A percentile compares a stretch with the other conserved stretches of the same genome.
These are phyloP conservation scores for Dinomys branickii DNA, from an alignment of 2,113 vertebrate species.

Conservation along the genomic window DNA sequence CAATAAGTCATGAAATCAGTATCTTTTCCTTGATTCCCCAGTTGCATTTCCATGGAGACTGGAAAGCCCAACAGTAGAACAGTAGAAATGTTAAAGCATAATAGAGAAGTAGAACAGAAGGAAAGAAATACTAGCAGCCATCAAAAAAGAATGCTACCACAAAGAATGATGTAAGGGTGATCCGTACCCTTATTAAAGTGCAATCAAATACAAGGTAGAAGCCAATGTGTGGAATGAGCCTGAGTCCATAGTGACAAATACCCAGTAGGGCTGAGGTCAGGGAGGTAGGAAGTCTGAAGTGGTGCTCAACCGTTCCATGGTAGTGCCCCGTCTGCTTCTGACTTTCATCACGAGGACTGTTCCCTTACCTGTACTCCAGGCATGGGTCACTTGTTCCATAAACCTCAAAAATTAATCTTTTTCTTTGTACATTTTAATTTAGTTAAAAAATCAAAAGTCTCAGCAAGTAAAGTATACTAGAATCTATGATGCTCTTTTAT, in stretches of 20 bases:
- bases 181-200: neutral
- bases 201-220: neutral
- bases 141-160: neutral
- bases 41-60: neutral
- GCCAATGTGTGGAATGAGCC: neutral
- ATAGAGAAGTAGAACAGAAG: neutral
- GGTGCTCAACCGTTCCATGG: fast-evolving
- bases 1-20: neutral
- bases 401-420: neutral
- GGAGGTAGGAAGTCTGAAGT: neutral
- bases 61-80: neutral
- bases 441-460: neutral
- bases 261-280: neutral
- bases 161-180: neutral
- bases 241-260: neutral
- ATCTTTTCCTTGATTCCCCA: constrained; percentile 41
- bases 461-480: neutral
- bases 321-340: neutral
- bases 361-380: neutral
- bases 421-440: neutral
- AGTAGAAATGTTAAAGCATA: neutral
- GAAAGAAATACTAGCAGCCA: neutral
- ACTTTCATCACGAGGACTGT: neutral
- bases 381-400: neutral
- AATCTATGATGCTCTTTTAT: neutral